Evolutionary conservation across 2,888 invertebrate species (phyloP).

Genomic region (Chrysina gloriosa): DNA sequence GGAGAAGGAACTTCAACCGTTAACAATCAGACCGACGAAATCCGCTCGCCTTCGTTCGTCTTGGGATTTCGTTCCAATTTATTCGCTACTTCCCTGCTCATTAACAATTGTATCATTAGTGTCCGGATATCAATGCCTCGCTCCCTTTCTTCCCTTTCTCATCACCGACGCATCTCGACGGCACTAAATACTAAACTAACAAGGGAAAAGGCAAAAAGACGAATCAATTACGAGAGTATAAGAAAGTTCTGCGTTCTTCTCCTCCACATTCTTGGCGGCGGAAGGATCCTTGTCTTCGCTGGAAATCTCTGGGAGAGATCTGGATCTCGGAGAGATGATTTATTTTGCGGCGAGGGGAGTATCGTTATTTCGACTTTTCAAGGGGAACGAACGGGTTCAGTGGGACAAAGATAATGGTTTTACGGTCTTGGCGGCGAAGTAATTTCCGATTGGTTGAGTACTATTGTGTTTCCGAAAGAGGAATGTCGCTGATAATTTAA

Average conservation of each 20-base stretch:
- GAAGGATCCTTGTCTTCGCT: too few species aligned
- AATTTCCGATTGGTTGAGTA: slow-evolving; percentile 19
- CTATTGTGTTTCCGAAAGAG: neutral
- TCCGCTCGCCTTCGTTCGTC: neutral
- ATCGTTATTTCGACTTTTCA: neutral
- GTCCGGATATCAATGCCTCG: slow-evolving; percentile 21
- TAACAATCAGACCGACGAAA: neutral
- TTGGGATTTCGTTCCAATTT: slow-evolving; percentile 12
- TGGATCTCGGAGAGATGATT: neutral
- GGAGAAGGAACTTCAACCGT: slow-evolving; percentile 5
- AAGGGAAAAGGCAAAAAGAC: neutral
- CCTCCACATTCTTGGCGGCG: too few species aligned
- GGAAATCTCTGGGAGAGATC: neutral
- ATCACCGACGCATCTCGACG: neutral
- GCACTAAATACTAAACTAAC: slow-evolving; percentile 17
- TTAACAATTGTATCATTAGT: slow-evolving; percentile 32
- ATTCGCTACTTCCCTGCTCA: slow-evolving; percentile 10
- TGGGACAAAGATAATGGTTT: slow-evolving; percentile 8
- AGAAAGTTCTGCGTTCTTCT: slow-evolving; percentile 5
- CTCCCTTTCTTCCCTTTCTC: neutral
- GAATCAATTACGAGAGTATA: slow-evolving; percentile 19
- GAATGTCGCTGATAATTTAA: neutral
- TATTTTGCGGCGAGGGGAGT: neutral
- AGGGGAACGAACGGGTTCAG: neutral
- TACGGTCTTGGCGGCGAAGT: neutral